phyloP scores from a whole-genome alignment of 2,797 vertebrate genomes.

The Semaprochilodus insignis region DNA sequence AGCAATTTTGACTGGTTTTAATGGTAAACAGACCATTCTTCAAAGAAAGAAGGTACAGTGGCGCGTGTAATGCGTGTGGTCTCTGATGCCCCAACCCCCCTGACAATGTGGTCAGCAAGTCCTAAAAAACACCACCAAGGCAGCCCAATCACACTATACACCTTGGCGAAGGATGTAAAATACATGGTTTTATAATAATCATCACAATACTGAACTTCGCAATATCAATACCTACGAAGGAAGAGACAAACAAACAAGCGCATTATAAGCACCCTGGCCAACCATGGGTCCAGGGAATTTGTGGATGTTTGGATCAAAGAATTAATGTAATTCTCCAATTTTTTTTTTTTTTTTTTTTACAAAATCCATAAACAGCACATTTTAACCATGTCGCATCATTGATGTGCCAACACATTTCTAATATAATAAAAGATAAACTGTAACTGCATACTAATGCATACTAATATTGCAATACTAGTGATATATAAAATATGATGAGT shows the following conservation, averaged over 20 bases:
- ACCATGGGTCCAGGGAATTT: background rate
- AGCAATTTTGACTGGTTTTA: background rate
- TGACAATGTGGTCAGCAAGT: background rate
- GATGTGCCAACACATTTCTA: too few relatives aligned
- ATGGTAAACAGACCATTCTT: background rate
- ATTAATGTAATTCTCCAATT: too few relatives aligned
- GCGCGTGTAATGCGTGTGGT: background rate
- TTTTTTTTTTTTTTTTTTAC: too few relatives aligned
- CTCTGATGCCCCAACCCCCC: background rate
- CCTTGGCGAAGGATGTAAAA: background rate
- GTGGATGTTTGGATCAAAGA: too few relatives aligned
- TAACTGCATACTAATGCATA: too few relatives aligned
- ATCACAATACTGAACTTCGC: background rate
- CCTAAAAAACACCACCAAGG: constrained; percentile 21
- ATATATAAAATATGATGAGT: too few relatives aligned
- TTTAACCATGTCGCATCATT: too few relatives aligned
- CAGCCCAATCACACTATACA: constrained; percentile 19
- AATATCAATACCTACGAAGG: background rate
- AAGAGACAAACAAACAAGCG: too few relatives aligned
- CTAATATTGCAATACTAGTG: too few relatives aligned
- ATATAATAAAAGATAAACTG: too few relatives aligned
- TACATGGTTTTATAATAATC: background rate
- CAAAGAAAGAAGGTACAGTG: background rate
- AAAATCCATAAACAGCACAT: too few relatives aligned
- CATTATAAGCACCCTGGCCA: background rate